phyloP scores from a whole-genome alignment of 2,888 invertebrate species.

The Blastobasis lacticolella region DNA sequence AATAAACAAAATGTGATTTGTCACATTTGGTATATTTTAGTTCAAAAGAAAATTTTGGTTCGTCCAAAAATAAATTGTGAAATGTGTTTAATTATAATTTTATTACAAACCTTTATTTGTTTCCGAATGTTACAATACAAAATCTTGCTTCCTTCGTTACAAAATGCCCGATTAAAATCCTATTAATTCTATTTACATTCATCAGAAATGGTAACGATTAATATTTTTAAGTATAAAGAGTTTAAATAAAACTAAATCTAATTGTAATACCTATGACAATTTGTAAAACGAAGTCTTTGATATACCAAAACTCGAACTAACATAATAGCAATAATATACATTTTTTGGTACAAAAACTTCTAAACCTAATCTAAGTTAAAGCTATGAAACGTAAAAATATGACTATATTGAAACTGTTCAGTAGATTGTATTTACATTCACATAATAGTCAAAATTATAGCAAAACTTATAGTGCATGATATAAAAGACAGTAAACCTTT shows the following conservation, averaged over 20 bases:
- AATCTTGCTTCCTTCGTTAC: conserved; percentile 26
- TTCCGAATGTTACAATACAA: conserved; percentile 44
- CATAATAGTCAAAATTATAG: no score
- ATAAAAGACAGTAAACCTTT: no score
- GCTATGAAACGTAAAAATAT: conserved; percentile 61
- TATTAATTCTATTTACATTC: conserved; percentile 39
- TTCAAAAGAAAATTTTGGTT: no score
- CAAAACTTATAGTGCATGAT: no score
- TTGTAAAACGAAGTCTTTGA: conserved; percentile 58
- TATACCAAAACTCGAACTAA: conserved; percentile 60
- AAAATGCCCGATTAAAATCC: conserved; percentile 43
- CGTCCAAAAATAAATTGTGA: no score
- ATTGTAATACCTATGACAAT: conserved; percentile 51
- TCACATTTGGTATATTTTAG: no score
- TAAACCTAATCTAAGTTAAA: conserved; percentile 57
- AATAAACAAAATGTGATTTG: no score
- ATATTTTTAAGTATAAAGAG: conserved; percentile 37
- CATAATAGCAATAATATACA: conserved; percentile 52
- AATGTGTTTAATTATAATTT: conserved; percentile 22
- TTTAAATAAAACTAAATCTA: conserved; percentile 52
- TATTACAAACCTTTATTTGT: conserved; percentile 54
- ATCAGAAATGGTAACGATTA: conserved; percentile 54
- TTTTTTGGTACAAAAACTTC: conserved; percentile 70
- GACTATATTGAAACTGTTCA: conserved; percentile 58
- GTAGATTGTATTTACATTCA: conserved; percentile 36